phyloP scores from a whole-genome alignment of 2,797 vertebrate species.

The Eleutherodactylus coqui region DNA sequence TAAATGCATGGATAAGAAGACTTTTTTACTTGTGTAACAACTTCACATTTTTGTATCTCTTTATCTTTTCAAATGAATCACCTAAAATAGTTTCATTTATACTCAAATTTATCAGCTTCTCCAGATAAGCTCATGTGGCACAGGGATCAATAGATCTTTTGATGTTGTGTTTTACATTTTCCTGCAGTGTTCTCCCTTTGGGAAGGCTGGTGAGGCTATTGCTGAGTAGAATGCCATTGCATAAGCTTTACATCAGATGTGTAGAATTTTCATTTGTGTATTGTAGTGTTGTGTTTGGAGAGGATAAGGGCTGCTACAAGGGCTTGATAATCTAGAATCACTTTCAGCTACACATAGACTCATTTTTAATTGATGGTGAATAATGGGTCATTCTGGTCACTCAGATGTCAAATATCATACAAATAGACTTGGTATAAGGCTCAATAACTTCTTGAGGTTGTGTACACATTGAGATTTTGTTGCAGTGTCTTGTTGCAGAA shows the following conservation, averaged over 20 bases:
- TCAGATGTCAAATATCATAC: not conserved
- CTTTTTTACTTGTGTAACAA: not conserved
- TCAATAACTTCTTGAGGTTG: too few species aligned
- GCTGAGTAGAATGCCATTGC: not conserved
- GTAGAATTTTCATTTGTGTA: not conserved
- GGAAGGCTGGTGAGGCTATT: not conserved
- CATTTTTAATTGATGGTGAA: not conserved
- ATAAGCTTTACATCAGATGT: not conserved
- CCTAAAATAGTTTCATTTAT: not conserved
- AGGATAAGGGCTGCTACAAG: not conserved
- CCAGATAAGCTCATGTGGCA: not conserved
- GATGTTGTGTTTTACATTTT: not conserved
- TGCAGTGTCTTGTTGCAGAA: too few species aligned
- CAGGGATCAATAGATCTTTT: not conserved
- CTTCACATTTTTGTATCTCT: not conserved
- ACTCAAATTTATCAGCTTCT: slow-evolving; percentile 2
- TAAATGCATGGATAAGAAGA: not conserved
- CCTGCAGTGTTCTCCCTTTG: not conserved
- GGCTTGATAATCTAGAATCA: not conserved
- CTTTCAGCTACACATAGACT: not conserved
- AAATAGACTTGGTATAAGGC: not conserved
- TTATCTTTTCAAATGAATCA: not conserved
- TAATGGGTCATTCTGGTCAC: not conserved
- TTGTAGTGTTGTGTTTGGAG: not conserved
- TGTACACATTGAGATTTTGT: too few species aligned